phyloP scores from a whole-genome alignment of 1,140 invertebrate species.

The Bathynomus jamesi region DNA sequence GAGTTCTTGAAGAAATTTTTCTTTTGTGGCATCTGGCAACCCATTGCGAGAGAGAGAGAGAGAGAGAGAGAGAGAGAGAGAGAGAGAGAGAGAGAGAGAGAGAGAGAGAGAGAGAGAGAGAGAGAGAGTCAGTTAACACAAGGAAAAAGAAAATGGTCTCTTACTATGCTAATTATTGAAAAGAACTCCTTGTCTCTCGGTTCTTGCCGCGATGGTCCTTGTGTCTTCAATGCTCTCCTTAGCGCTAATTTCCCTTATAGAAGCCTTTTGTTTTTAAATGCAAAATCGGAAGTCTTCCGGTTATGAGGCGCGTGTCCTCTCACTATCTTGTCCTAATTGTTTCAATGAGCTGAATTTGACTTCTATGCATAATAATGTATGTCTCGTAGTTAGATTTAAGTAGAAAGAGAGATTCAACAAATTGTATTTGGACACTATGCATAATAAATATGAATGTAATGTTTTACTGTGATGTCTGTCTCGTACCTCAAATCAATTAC shows the following conservation, averaged over 20 bases:
- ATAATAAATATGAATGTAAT: too few relatives aligned
- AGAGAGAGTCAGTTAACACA: neutral
- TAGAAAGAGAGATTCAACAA: neutral
- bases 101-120: neutral
- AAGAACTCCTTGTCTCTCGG: too few relatives aligned
- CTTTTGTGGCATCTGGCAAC: neutral
- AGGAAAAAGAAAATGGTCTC: neutral
- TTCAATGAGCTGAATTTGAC: neutral
- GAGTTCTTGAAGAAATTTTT: neutral
- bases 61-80: neutral
- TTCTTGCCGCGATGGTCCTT: neutral
- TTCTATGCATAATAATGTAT: neutral
- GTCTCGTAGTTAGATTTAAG: neutral
- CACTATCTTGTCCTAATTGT: neutral
- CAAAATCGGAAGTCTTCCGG: neutral
- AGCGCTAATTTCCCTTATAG: neutral
- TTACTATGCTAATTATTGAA: slow-evolving; percentile 1
- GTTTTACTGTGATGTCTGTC: too few relatives aligned
- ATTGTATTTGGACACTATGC: neutral
- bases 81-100: neutral
- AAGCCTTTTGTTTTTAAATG: neutral
- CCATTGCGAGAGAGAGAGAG: neutral
- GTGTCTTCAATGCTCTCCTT: neutral
- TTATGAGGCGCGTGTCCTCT: neutral
- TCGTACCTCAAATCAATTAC: too few relatives aligned